phyloP scores from a whole-genome alignment of 2,888 invertebrate genomes.

The Volucella inanis region DNA sequence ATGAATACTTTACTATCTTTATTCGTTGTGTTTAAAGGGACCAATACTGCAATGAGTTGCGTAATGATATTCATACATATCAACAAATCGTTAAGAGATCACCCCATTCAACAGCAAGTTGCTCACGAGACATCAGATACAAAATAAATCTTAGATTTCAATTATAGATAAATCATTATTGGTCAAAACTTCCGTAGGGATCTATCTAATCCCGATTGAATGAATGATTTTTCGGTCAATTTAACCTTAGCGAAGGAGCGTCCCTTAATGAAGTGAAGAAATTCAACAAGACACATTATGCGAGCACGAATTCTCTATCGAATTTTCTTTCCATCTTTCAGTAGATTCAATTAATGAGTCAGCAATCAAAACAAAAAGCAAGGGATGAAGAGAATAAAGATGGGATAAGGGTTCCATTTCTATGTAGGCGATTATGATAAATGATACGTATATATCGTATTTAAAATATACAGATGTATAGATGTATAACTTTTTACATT shows the following conservation, averaged over 20 bases:
- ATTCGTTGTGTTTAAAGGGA: constrained; percentile 34
- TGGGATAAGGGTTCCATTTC: constrained; percentile 56
- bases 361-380: constrained; percentile 64
- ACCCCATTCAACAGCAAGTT: constrained; percentile 6
- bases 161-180: constrained; percentile 75
- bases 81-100: constrained; percentile 36
- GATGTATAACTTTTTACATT: constrained; percentile 22
- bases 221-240: constrained; percentile 74
- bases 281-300: constrained; percentile 73
- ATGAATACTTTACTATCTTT: constrained; percentile 36
- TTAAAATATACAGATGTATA: too few relatives aligned
- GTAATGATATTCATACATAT: constrained; percentile 58
- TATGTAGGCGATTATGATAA: constrained; percentile 63
- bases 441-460: constrained; percentile 41
- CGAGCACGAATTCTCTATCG: constrained; percentile 70
- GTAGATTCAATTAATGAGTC: constrained; percentile 74
- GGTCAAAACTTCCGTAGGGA: constrained; percentile 72
- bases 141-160: constrained; percentile 73
- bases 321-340: constrained; percentile 72
- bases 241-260: constrained; percentile 65
- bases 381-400: constrained; percentile 53
- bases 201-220: constrained; percentile 73
- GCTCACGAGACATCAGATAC: constrained; percentile 51
- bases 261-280: constrained; percentile 69
- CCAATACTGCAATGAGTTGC: constrained; percentile 15